Evolutionary conservation across 2,797 vertebrate genomes (phyloP), one percentile per base, ranked within the genome.

Genomic region (Vultur gryphus): DNA sequence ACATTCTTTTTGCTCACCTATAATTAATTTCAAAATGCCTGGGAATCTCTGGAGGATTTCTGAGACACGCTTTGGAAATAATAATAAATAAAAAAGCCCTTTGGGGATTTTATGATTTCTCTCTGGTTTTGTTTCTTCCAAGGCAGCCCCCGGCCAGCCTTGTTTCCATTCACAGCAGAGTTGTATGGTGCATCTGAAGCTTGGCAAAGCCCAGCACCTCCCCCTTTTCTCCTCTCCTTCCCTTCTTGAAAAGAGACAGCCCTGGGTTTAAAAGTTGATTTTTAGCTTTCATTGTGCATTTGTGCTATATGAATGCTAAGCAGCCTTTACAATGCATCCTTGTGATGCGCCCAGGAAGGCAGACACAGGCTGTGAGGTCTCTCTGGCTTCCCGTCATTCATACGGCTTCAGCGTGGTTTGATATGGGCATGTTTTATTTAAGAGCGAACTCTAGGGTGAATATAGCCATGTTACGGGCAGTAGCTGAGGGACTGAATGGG

Each of bases 21-120:
- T 98, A 87, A 84, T 98, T 97, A 96, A 98, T 98, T 97, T 97
- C 46, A 95, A 98, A 98, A 98, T 98, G 97, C 97, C 97, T 98
- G 87, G 64, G 94, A 97, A 95, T 93, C 97, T 94, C 91, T 85
- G 90, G 78, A 76, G 92, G 95, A 98, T 98, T 98, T 98, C 98
- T 97, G 93, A 98, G 98, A 51, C 29, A 62, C 37, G 57, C 97
- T 96, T 97, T 97, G 93, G 96, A 97, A 96, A 96, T 49, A 89
- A 96, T 66, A 80, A 85, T 92, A 90, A 79, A 44, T 64, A 48
- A 96, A 97, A 96, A 95, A 81, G 91, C 48, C 51, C 48, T 97
- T 93, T 84, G 96, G 95, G 98, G 97, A 97, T 97, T 95, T 94
- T 97, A 96, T 93, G 91, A 92, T 88, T 95, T 90, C 94, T 97